phyloP scores from a whole-genome alignment of 2,888 invertebrate species.

The Podotricha telesiphe region DNA sequence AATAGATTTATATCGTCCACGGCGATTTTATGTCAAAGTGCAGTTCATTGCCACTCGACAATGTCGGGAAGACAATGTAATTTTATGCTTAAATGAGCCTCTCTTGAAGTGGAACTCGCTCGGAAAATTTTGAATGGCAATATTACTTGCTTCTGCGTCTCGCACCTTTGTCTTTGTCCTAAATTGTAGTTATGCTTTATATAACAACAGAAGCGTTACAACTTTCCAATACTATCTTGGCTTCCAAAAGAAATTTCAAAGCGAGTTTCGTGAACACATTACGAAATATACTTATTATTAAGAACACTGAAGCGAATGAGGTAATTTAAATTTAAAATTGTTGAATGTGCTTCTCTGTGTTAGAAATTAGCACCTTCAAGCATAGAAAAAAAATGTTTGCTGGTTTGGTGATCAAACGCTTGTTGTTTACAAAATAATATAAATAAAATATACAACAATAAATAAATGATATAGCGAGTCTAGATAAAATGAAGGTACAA shows the following conservation, averaged over 20 bases:
- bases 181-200: constrained; percentile 80
- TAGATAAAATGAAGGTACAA: constrained; percentile 39
- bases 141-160: constrained; percentile 68
- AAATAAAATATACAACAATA: constrained; percentile 10
- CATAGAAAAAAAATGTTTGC: neutral
- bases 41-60: constrained; percentile 82
- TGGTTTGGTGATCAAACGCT: neutral
- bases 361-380: neutral
- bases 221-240: constrained; percentile 63
- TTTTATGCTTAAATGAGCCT: constrained; percentile 82
- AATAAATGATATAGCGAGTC: constrained; percentile 24
- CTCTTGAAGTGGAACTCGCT: constrained; percentile 77
- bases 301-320: constrained; percentile 27
- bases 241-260: constrained; percentile 39
- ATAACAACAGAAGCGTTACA: constrained; percentile 75
- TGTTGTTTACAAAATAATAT: neutral
- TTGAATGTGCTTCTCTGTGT: neutral
- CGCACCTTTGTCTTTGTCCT: constrained; percentile 71
- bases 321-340: constrained; percentile 10
- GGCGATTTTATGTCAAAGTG: constrained; percentile 83
- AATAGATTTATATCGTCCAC: constrained; percentile 79
- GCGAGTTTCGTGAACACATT: constrained; percentile 35
- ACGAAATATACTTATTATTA: constrained; percentile 24
- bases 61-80: constrained; percentile 81
- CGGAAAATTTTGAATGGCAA: constrained; percentile 79